Conservation (phyloP, 2,797 vertebrate species). For the Clarias fuscus region DNA sequence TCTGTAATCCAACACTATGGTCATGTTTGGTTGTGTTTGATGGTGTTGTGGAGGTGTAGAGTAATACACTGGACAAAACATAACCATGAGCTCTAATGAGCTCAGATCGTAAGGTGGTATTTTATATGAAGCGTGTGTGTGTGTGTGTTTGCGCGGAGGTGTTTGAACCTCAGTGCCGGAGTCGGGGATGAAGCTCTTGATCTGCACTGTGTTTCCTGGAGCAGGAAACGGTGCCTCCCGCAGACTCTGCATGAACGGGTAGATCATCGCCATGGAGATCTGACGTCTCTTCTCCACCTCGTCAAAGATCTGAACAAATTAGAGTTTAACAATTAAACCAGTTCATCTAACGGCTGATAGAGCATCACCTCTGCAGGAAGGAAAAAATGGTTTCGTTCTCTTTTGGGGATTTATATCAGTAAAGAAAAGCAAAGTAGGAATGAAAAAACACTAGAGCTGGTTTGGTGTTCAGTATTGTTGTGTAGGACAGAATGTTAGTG, state of each 20-base stretch:
- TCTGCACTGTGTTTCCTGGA: slow-evolving; percentile 89
- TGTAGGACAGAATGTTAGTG: neutral
- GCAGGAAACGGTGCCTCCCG: slow-evolving; percentile 89
- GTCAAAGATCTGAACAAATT: slow-evolving; percentile 83
- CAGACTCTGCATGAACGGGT: slow-evolving; percentile 97
- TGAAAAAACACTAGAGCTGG: neutral
- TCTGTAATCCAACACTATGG: neutral
- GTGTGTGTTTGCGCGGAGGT: neutral
- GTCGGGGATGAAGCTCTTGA: slow-evolving; percentile 96
- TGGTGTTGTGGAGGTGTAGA: neutral
- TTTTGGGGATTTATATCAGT: neutral
- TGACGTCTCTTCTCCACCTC: slow-evolving; percentile 95
- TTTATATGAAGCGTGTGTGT: neutral
- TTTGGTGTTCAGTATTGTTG: neutral
- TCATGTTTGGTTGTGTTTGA: neutral
- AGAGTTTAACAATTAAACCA: neutral
- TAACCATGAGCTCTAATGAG: neutral
- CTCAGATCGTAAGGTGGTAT: neutral
- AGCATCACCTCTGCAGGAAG: neutral
- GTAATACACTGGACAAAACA: neutral
- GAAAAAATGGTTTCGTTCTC: neutral
- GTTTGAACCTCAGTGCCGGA: slow-evolving; percentile 86
- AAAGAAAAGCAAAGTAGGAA: neutral
- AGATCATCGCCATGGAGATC: slow-evolving; percentile 92
- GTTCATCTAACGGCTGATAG: neutral